Conservation (phyloP, 1,140 invertebrate species). For the Nixonia krombeini region DNA sequence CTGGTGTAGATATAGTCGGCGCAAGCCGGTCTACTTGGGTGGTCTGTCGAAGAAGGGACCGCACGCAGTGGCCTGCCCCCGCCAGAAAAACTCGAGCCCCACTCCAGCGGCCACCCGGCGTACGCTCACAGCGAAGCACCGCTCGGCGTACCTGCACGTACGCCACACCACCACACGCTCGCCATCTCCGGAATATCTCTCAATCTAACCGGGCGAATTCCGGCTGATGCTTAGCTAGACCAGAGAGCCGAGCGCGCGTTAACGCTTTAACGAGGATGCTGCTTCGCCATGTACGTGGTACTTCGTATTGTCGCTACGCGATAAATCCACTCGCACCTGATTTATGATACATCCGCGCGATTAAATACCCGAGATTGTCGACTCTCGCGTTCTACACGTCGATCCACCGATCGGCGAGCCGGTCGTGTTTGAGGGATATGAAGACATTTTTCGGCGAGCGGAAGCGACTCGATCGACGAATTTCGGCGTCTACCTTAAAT, state of each 20-base stretch:
- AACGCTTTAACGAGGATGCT: constrained; percentile 38
- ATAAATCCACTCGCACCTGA: not conserved
- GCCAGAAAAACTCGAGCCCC: constrained; percentile 64
- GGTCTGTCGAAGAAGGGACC: constrained; percentile 69
- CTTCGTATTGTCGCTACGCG: not conserved
- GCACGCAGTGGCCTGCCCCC: constrained; percentile 69
- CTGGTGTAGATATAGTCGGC: constrained; percentile 56
- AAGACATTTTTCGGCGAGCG: constrained; percentile 28
- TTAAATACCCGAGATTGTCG: too few relatives aligned
- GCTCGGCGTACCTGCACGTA: constrained; percentile 21
- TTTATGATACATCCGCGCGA: not conserved
- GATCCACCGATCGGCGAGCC: not conserved
- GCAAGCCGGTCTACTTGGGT: constrained; percentile 69
- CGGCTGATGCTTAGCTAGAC: constrained; percentile 57
- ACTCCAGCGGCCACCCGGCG: constrained; percentile 44
- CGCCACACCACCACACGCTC: constrained; percentile 22
- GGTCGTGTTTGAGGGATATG: constrained; percentile 11
- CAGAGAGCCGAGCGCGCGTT: constrained; percentile 23
- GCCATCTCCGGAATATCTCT: constrained; percentile 62
- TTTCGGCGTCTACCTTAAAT: constrained; percentile 7
- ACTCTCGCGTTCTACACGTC: too few relatives aligned
- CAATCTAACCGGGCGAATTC: constrained; percentile 67
- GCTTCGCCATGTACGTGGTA: not conserved
- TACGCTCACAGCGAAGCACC: constrained; percentile 33
- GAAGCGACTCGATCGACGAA: not conserved